Percentiles rank a stretch among this genome's conserved stretches.
phyloP scores from a whole-genome alignment of 1,140 invertebrate genomes.

The Conopomorpha cramerella region DNA sequence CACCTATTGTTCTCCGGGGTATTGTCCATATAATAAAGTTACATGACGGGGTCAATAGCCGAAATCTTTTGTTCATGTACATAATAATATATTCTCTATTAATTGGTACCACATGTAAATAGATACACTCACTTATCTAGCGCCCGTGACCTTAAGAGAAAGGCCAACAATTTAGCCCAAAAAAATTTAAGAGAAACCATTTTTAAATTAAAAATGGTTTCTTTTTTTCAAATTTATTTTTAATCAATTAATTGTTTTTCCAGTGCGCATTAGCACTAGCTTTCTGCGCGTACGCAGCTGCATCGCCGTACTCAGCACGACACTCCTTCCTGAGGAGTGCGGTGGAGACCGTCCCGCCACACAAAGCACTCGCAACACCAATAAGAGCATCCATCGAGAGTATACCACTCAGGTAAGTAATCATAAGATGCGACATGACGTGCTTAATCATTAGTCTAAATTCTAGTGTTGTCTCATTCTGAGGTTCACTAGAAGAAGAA shows the following conservation, averaged over 20 bases:
- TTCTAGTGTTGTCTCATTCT: no score
- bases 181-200: no score
- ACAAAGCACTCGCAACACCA: constrained; percentile 30
- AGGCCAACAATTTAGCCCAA: no score
- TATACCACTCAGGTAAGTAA: constrained; percentile 41
- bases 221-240: neutral
- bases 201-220: no score
- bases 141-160: no score
- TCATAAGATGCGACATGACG: no score
- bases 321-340: constrained; percentile 30
- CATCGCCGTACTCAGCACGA: constrained; percentile 22
- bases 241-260: constrained; percentile 5
- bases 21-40: constrained; percentile 22
- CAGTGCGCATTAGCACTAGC: constrained; percentile 20
- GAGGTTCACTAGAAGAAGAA: no score
- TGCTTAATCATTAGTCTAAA: no score
- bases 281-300: constrained; percentile 16
- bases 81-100: constrained; percentile 18
- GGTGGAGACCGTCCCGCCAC: constrained; percentile 35
- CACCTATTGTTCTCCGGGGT: no score
- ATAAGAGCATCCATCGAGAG: constrained; percentile 46
- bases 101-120: no score
- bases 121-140: no score
- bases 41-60: constrained; percentile 36
- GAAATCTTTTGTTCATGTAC: constrained; percentile 29